Conservation (phyloP, 2,113 vertebrate genomes). For the Plecturocebus donacophilus region DNA sequence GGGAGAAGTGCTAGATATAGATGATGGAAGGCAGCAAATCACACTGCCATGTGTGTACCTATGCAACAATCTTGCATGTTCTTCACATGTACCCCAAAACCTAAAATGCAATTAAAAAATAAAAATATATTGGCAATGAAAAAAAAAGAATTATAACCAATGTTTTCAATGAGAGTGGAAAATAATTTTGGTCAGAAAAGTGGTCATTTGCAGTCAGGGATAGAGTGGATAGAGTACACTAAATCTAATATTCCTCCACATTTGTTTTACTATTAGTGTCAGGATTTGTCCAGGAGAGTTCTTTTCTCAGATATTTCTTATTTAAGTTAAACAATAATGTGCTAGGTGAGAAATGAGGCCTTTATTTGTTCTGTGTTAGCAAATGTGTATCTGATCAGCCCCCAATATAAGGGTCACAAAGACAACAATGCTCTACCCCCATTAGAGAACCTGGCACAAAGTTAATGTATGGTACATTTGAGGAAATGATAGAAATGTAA, state of each 20-base stretch:
- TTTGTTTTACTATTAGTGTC: background rate
- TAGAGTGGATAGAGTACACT: background rate
- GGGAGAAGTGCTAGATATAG: no score
- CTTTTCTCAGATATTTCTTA: background rate
- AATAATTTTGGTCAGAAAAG: background rate
- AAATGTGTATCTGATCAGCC: background rate
- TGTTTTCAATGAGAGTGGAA: background rate
- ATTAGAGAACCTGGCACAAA: background rate
- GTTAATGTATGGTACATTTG: background rate
- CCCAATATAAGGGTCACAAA: background rate
- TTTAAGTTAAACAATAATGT: background rate
- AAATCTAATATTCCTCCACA: background rate
- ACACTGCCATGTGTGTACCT: no score
- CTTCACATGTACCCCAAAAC: no score
- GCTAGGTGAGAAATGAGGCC: background rate
- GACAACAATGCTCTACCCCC: background rate
- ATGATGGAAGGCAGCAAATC: no score
- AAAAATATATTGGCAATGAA: no score
- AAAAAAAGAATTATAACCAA: background rate
- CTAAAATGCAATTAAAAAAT: no score
- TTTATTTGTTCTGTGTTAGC: background rate
- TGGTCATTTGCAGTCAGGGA: background rate
- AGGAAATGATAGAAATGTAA: slow-evolving; percentile 12
- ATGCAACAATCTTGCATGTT: no score
- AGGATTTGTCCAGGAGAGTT: background rate